phyloP scores from a whole-genome alignment of 2,888 invertebrate species.

The Zaprionus obscuricornis region DNA sequence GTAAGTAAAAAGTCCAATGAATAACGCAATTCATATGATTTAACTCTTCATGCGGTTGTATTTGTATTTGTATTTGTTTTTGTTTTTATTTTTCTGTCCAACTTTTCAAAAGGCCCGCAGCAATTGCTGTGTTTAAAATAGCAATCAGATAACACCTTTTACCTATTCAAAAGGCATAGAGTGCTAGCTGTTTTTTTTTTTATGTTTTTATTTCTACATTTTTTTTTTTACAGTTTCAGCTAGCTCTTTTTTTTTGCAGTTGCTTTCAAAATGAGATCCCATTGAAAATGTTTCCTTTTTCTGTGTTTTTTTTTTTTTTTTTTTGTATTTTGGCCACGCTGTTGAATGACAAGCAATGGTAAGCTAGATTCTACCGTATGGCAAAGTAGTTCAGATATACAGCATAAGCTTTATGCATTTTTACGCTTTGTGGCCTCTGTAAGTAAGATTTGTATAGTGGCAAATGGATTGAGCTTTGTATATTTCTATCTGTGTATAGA shows the following conservation, averaged over 20 bases:
- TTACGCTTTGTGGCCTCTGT: slow-evolving; percentile 63
- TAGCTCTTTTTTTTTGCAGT: slow-evolving; percentile 20
- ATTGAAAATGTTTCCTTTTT: slow-evolving; percentile 58
- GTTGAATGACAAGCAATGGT: slow-evolving; percentile 3
- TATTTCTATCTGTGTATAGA: slow-evolving; percentile 18
- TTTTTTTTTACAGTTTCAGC: slow-evolving; percentile 8
- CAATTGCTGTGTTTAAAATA: slow-evolving; percentile 70
- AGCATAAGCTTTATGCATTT: slow-evolving; percentile 63
- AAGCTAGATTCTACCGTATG: slow-evolving; percentile 9
- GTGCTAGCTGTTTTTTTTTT: slow-evolving; percentile 24
- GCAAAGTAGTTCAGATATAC: no score
- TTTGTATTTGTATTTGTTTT: slow-evolving; percentile 48
- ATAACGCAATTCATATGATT: slow-evolving; percentile 53
- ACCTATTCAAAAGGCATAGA: slow-evolving; percentile 46
- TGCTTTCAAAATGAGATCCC: no score
- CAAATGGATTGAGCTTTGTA: background rate
- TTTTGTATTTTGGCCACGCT: slow-evolving; percentile 34
- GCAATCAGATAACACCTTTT: slow-evolving; percentile 80
- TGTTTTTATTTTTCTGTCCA: slow-evolving; percentile 2
- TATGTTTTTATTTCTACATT: background rate
- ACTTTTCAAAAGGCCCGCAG: slow-evolving; percentile 29
- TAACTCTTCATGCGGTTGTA: slow-evolving; percentile 59
- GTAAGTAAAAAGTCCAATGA: slow-evolving; percentile 19
- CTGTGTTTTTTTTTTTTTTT: slow-evolving; percentile 46
- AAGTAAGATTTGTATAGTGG: slow-evolving; percentile 20